Base-by-base conservation (phyloP, 2,113 vertebrate genomes). In the Eulacestoma nigropectus region DNA sequence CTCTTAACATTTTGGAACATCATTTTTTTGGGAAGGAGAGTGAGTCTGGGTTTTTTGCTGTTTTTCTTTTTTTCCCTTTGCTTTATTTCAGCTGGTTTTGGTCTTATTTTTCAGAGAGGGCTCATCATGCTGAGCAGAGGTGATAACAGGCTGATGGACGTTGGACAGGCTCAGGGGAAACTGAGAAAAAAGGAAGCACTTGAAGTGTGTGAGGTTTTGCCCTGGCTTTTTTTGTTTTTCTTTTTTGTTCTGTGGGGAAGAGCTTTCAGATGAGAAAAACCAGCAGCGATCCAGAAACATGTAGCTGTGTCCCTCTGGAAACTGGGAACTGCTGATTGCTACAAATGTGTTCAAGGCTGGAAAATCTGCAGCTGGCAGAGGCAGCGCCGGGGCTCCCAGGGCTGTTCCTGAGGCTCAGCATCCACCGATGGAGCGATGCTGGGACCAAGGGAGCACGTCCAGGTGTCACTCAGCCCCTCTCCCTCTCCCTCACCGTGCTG, bases 281-380 rank as follows among this genome's bases (percentile, higher is more conserved):
- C 3, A 80, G 46, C 72, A 69, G 29, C 2, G 7, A 80, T 74
- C 73, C 52, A 75, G 72, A 85, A 77, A 78, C 73, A 41, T 2
- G 76, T 74, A 81, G 59, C 88, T 93, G 42, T 80, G 52, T 86
- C 95, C 88, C 86, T 90, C 53, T 93, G 96, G 92, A 95, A 96
- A 76, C 26, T 22, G 84, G 84, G 89, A 93, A 84, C 90, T 93
- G 95, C 92, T 95, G 92, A 95, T 92, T 86, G 86, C 47, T 89
- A 89, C 91, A 87, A 92, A 95, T 92, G 76, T 92, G 88, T 90
- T 74, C 14, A 25, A 94, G 68, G 75, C 47, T 95, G 94, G 89
- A 86, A 95, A 96, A 95, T 86, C 79, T 90, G 83, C 68, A 95
- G 90, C 89, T 95, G 94, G 83, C 94, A 87, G 83, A 63, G 90